These are phyloP conservation scores for Idaea straminata DNA, from an alignment of 2,888 invertebrate genomes.

Conservation along the genomic window DNA sequence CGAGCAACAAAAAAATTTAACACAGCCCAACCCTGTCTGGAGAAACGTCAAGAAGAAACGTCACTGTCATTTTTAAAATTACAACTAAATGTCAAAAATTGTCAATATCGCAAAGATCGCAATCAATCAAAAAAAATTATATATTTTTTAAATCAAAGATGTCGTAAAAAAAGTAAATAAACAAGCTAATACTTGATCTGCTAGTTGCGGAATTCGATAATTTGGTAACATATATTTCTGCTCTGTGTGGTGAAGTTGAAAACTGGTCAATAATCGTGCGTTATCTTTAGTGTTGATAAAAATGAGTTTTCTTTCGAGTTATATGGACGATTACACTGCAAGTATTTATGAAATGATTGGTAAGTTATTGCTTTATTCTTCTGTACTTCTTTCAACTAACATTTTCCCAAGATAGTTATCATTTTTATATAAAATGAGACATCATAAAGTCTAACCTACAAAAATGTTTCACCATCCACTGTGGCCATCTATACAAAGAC, in stretches of 20 bases:
- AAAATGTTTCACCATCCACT: neutral
- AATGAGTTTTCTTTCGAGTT: conserved; percentile 63
- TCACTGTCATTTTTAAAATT: too few relatives aligned
- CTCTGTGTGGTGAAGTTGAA: neutral
- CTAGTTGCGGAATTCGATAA: conserved; percentile 20
- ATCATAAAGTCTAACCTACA: neutral
- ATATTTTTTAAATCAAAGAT: conserved; percentile 13
- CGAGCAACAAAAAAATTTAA: too few relatives aligned
- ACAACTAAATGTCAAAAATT: neutral
- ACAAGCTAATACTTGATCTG: conserved; percentile 38
- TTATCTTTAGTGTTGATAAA: conserved; percentile 30
- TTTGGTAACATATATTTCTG: conserved; percentile 13
- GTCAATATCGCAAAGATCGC: neutral
- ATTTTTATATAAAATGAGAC: neutral
- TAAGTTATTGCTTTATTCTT: conserved; percentile 42
- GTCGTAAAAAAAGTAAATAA: conserved; percentile 36
- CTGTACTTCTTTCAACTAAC: neutral
- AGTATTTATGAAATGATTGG: conserved; percentile 69
- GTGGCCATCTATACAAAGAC: neutral
- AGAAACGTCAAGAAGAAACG: too few relatives aligned
- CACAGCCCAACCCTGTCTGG: too few relatives aligned
- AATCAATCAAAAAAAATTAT: neutral
- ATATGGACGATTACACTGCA: conserved; percentile 63
- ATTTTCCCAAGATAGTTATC: neutral
- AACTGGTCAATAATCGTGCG: conserved; percentile 4